phyloP scores from a whole-genome alignment of 2,888 invertebrate species.

The Fragum sueziense region DNA sequence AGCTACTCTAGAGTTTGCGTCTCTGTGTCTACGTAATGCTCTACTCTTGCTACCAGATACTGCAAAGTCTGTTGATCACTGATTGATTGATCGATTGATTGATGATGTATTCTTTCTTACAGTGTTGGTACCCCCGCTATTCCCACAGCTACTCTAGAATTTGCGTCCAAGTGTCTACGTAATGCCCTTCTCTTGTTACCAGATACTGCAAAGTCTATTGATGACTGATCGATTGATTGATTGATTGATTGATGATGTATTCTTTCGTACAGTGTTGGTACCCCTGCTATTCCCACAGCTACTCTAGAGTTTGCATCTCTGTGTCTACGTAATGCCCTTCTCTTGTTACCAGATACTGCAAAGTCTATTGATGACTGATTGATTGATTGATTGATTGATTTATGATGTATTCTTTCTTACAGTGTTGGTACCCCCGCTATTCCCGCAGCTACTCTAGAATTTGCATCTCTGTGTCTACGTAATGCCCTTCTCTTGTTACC shows the following conservation, averaged over 20 bases:
- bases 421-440: constrained; percentile 89
- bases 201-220: too few species aligned
- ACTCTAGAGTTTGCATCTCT: constrained; percentile 94
- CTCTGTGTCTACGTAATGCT: constrained; percentile 93
- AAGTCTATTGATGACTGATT: too few species aligned
- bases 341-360: constrained; percentile 85
- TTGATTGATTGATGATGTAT: too few species aligned
- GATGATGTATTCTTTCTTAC: too few species aligned
- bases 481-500: constrained; percentile 90
- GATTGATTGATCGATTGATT: too few species aligned
- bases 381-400: too few species aligned
- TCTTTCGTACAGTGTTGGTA: constrained; percentile 84
- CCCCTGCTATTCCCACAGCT: constrained; percentile 93
- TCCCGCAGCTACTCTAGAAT: constrained; percentile 93
- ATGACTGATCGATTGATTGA: too few species aligned
- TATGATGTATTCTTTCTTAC: too few species aligned
- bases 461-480: constrained; percentile 93
- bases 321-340: constrained; percentile 92
- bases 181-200: too few species aligned
- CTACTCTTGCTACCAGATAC: constrained; percentile 86
- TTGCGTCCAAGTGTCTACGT: too few species aligned
- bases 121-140: too few species aligned
- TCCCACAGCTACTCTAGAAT: too few species aligned
- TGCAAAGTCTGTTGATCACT: constrained; percentile 63
- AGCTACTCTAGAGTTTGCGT: constrained; percentile 94